These are phyloP conservation scores for Actinernus sp. DNA, from an alignment of 92 coral and sea anemone species.

Conservation along the genomic window DNA sequence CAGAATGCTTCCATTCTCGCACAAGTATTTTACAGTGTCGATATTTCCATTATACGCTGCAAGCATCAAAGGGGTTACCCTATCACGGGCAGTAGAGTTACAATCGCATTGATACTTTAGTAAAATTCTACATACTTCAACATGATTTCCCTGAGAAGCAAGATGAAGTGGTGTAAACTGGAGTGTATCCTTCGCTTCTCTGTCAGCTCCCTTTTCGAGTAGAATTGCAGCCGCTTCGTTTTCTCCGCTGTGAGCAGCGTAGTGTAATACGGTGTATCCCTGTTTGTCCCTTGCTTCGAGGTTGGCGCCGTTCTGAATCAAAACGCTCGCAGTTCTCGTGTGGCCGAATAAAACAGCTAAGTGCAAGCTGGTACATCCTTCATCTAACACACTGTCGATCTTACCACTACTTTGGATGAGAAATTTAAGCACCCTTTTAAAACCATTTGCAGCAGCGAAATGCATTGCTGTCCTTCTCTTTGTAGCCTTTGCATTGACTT, in stretches of 20 bases:
- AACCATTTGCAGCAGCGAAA: conserved; percentile 80
- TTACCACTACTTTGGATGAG: conserved; percentile 37
- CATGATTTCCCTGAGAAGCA: conserved; percentile 57
- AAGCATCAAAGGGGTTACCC: conserved; percentile 75
- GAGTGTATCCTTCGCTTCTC: conserved; percentile 32
- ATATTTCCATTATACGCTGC: conserved; percentile 65
- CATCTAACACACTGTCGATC: conserved; percentile 26
- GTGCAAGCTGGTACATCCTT: conserved; percentile 73
- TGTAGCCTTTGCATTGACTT: conserved; percentile 17
- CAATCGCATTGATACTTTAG: conserved; percentile 21
- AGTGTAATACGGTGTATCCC: conserved; percentile 69
- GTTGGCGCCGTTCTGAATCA: conserved; percentile 56
- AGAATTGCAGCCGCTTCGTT: conserved; percentile 30
- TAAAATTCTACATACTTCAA: conserved; percentile 51
- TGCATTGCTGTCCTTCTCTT: conserved; percentile 65
- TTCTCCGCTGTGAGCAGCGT: conserved; percentile 56
- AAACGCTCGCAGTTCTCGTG: conserved; percentile 21
- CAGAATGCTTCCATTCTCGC: conserved; percentile 52
- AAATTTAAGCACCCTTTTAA: conserved; percentile 23
- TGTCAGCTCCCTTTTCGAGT: conserved; percentile 50
- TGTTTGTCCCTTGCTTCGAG: conserved; percentile 47
- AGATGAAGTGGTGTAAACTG: conserved; percentile 75
- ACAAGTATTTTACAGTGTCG: conserved; percentile 33
- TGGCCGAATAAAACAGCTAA: conserved; percentile 68
- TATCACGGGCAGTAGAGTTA: conserved; percentile 62